Percentiles rank a stretch among this genome's conserved stretches.
These are phyloP conservation scores for Campylomormyrus tamandua DNA, from an alignment of 2,113 vertebrate genomes.

Conservation along the genomic window DNA sequence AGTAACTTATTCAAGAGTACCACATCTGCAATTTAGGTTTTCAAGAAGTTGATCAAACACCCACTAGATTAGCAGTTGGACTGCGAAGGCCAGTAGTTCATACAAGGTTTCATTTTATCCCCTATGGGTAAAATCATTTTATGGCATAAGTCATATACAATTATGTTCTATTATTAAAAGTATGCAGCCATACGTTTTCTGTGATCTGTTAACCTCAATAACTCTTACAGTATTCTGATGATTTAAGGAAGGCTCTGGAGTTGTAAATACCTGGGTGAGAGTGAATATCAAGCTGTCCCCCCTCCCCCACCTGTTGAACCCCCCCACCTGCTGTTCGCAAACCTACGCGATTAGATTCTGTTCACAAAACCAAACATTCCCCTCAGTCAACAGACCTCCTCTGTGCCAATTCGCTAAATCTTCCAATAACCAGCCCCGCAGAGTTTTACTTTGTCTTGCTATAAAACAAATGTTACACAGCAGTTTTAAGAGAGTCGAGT, in stretches of 20 bases:
- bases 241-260: background rate
- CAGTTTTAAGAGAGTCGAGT: background rate
- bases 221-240: background rate
- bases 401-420: background rate
- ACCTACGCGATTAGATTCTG: background rate
- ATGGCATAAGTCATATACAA: background rate
- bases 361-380: background rate
- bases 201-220: background rate
- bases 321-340: background rate
- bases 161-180: background rate
- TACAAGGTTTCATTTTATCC: background rate
- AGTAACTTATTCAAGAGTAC: background rate
- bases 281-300: background rate
- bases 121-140: background rate
- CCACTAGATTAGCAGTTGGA: background rate
- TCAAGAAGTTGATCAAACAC: background rate
- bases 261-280: background rate
- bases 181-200: background rate
- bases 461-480: background rate
- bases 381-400: background rate
- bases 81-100: background rate
- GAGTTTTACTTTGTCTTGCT: background rate
- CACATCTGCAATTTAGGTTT: background rate
- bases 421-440: background rate
- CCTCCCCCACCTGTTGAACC: background rate